Evolutionary conservation across 1,140 invertebrate genomes (phyloP).

Genomic region (Drosophila nasuta): DNA sequence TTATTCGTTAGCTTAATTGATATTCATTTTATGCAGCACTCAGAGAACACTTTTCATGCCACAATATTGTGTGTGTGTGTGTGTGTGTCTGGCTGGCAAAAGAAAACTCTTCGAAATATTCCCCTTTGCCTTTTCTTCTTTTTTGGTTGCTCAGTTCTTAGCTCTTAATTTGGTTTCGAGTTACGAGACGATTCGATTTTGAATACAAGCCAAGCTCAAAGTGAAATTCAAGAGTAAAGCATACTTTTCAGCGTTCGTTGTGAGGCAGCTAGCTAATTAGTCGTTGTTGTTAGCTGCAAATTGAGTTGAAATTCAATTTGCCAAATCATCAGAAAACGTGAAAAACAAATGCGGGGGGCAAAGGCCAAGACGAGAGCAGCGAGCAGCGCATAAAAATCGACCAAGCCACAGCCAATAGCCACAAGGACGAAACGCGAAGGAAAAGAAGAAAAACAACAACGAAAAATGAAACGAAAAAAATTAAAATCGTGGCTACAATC

Average conservation of each 20-base stretch:
- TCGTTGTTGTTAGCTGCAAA: constrained; percentile 57
- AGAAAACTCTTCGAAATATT: neutral
- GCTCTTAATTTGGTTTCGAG: constrained; percentile 35
- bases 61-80: constrained; percentile 8
- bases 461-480: constrained; percentile 5
- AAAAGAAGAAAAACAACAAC: constrained; percentile 23
- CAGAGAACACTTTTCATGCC: constrained; percentile 2
- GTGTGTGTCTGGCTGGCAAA: too few species aligned
- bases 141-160: constrained; percentile 11
- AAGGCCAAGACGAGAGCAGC: constrained; percentile 20
- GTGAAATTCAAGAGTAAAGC: constrained; percentile 34
- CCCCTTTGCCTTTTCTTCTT: neutral
- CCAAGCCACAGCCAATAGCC: constrained; percentile 3
- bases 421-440: constrained; percentile 2
- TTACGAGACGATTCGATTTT: constrained; percentile 16
- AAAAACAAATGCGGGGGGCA: constrained; percentile 35
- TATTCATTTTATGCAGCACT: constrained; percentile 60
- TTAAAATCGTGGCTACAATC: constrained; percentile 49
- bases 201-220: neutral
- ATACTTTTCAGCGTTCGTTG: constrained; percentile 52
- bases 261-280: constrained; percentile 52
- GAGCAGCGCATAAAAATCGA: constrained; percentile 29
- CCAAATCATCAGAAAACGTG: constrained; percentile 60
- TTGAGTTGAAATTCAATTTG: constrained; percentile 81
- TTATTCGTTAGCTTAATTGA: constrained; percentile 60